Base-by-base conservation (phyloP, 92 coral and sea anemone species). In the Palythoa heliodiscus region DNA sequence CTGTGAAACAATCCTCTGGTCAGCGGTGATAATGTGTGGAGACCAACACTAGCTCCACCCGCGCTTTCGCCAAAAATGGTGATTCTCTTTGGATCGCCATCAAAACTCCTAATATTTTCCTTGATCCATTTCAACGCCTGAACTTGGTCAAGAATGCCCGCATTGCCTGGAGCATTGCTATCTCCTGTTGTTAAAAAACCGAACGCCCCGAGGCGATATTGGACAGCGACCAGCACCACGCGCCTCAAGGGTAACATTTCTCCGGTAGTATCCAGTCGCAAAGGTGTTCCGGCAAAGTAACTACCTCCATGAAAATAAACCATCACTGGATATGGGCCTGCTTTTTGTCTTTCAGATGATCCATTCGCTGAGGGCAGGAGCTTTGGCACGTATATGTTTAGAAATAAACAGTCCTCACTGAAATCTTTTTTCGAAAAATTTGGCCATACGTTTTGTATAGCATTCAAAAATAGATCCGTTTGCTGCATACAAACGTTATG, bases 51-150 rank as follows among this genome's bases (percentile, higher is more conserved):
- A 13, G 91, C 84, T 58, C 88, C 91, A 39, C 91, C 91, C 2
- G 91, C 74, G 55, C 91, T 88, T 71, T 88, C 91, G 25, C 91
- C 91, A 71, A 88, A 84, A 5, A 88, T 84, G 43, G 91, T 88
- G 38, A 88, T 14, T 10, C 76, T 77, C n/a, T 43, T 77, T 37
- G 88, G 91, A 25, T 88, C 83, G 8, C 91, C 91, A 60, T 87
- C 84, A 52, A 88, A 88, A 24, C 19, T 83, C 2, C 47, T 35
- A 52, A 88, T 88, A 66, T 88, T 84, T 11, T 70, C 71, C 12
- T 84, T 76, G 73, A 88, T 75, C 91, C 91, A 88, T n/a, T 43
- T 37, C 61, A 88, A 37, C 37, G 86, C 88, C 81, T 83, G 43
- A 47, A 86, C 76, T 37, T 88, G 91, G 60, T 88, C 91, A 57